A percentile compares a stretch with the other conserved stretches of the same genome.
Evolutionary conservation across 23 tunicate species (phyloP).

Genomic region (Clavelina lepadiformis): DNA sequence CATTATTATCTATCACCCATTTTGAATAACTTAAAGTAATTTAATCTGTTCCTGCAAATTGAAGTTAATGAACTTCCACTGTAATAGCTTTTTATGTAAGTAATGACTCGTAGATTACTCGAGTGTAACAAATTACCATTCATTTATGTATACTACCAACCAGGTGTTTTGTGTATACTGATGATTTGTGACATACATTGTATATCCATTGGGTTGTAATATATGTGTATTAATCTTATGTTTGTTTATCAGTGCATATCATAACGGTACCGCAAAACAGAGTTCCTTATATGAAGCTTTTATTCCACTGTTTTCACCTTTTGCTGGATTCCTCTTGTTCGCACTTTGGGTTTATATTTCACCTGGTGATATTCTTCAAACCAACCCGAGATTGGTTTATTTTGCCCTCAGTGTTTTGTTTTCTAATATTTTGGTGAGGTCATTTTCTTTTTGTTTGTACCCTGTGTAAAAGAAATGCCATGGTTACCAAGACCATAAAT

Average conservation of each 20-base stretch:
- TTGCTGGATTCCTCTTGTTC: slow-evolving; percentile 22
- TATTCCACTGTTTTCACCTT: slow-evolving; percentile 52
- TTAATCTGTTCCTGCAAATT: no score
- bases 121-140: no score
- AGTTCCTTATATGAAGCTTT: slow-evolving; percentile 49
- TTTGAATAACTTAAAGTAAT: no score
- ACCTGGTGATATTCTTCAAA: slow-evolving; percentile 41
- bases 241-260: slow-evolving; percentile 27
- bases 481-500: no score
- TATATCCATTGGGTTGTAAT: background rate
- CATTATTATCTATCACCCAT: no score
- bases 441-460: no score
- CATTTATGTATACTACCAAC: no score
- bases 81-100: no score
- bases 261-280: slow-evolving; percentile 47
- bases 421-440: slow-evolving; percentile 91
- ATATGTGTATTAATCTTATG: background rate
- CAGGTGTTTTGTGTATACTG: background rate
- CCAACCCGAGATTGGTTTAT: slow-evolving; percentile 58
- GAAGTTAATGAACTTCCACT: no score
- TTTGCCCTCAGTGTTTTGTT: slow-evolving; percentile 49
- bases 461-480: no score
- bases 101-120: no score
- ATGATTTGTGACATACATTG: background rate
- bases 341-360: slow-evolving; percentile 48